Conservation (phyloP, 1,140 invertebrate genomes). For the Megalopta genalis region DNA sequence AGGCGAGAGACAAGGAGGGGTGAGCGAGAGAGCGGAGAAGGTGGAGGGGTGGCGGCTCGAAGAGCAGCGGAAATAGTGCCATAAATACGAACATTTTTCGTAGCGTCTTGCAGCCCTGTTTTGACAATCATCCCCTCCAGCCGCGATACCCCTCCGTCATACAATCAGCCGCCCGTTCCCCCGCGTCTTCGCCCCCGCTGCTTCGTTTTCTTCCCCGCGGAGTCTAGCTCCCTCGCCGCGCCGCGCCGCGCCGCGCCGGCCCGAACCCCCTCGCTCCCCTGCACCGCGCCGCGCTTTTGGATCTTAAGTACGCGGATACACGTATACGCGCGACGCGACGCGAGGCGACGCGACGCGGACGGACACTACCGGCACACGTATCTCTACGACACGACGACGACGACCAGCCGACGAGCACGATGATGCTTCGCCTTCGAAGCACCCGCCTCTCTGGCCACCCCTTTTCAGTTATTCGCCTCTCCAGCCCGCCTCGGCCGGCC, state of each 20-base stretch:
- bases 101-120: conserved; percentile 74
- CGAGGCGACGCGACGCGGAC: conserved; percentile 33
- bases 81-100: conserved; percentile 78
- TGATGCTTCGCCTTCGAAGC: conserved; percentile 40
- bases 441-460: conserved; percentile 26
- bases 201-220: conserved; percentile 25
- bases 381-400: neutral
- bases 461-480: conserved; percentile 16
- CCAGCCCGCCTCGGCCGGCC: neutral
- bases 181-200: neutral
- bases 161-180: conserved; percentile 19
- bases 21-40: neutral
- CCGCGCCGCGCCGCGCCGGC: neutral
- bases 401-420: neutral
- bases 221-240: neutral
- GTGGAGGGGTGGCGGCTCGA: conserved; percentile 52
- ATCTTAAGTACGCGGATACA: conserved; percentile 60
- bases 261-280: neutral
- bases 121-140: conserved; percentile 71
- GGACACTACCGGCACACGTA: conserved; percentile 25
- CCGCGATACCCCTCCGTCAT: conserved; percentile 48
- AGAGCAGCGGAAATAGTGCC: conserved; percentile 75
- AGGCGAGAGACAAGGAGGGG: conserved; percentile 41
- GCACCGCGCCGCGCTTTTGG: conserved; percentile 18
- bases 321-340: conserved; percentile 24